Conservation (phyloP, 2,888 invertebrate genomes). For the Epistrophella euchroma region DNA sequence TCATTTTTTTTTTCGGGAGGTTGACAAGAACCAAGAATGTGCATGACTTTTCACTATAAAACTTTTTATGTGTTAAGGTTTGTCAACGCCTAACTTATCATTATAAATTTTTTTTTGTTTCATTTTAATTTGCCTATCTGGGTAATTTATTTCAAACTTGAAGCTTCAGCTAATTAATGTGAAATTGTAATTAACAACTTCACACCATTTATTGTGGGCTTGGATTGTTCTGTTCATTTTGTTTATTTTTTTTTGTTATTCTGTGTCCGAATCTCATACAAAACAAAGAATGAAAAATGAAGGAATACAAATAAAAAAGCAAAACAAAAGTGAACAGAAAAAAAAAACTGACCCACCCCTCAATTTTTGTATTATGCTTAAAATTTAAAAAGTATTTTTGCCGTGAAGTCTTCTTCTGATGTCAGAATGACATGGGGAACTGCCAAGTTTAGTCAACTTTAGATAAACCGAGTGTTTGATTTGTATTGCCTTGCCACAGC, state of each 20-base stretch:
- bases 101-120: slow-evolving; percentile 16
- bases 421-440: slow-evolving; percentile 31
- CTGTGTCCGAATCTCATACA: not conserved
- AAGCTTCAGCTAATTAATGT: slow-evolving; percentile 68
- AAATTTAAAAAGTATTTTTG: slow-evolving; percentile 2
- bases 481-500: slow-evolving; percentile 28
- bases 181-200: slow-evolving; percentile 75
- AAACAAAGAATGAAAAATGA: slow-evolving; percentile 18
- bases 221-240: slow-evolving; percentile 23
- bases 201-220: slow-evolving; percentile 71
- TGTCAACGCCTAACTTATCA: slow-evolving; percentile 59
- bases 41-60: slow-evolving; percentile 41
- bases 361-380: slow-evolving; percentile 47
- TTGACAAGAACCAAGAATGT: slow-evolving; percentile 35
- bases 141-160: slow-evolving; percentile 68
- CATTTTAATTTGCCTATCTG: slow-evolving; percentile 37
- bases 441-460: slow-evolving; percentile 54
- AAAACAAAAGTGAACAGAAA: not conserved
- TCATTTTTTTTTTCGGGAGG: slow-evolving; percentile 8
- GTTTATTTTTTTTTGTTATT: not conserved
- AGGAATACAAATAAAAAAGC: not conserved
- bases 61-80: slow-evolving; percentile 28
- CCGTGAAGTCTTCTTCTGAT: not conserved
- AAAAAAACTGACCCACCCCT: slow-evolving; percentile 68
- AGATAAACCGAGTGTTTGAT: slow-evolving; percentile 61